phyloP scores from a whole-genome alignment of 2,113 vertebrate species.

The Labeo catla region DNA sequence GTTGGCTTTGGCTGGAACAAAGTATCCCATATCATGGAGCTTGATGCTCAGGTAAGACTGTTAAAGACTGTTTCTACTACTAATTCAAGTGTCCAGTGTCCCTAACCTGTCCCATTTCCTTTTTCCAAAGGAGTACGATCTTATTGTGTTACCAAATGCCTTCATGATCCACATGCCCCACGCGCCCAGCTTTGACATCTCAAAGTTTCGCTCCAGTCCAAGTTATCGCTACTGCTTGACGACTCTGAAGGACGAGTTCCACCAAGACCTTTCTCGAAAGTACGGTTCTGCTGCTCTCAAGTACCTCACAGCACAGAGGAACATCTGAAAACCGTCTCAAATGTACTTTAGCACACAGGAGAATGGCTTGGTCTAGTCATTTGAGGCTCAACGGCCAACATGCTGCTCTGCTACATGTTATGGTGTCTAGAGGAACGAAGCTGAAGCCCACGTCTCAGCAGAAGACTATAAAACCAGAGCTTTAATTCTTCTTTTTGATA shows the following conservation, averaged over 20 bases:
- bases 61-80: not conserved
- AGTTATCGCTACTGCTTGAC: slow-evolving; percentile 88
- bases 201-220: slow-evolving; percentile 90
- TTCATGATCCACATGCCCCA: slow-evolving; percentile 98
- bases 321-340: slow-evolving; percentile 62
- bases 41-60: slow-evolving; percentile 88
- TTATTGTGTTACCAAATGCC: slow-evolving; percentile 93
- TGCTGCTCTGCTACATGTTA: slow-evolving; percentile 54
- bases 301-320: slow-evolving; percentile 93
- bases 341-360: not conserved
- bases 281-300: slow-evolving; percentile 92
- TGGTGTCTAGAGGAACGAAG: slow-evolving; percentile 37
- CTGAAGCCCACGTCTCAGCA: slow-evolving; percentile 46
- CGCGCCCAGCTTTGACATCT: slow-evolving; percentile 93
- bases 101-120: not conserved
- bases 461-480: slow-evolving; percentile 30
- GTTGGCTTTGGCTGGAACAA: slow-evolving; percentile 99
- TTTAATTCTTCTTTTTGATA: slow-evolving; percentile 47
- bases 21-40: slow-evolving; percentile 93
- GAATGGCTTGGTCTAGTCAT: slow-evolving; percentile 23
- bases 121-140: slow-evolving; percentile 84
- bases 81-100: not conserved
- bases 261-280: slow-evolving; percentile 92
- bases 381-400: slow-evolving; percentile 34
- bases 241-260: slow-evolving; percentile 92